phyloP scores from a whole-genome alignment of 2,797 vertebrate species.

The Peromyscus melanophrys region DNA sequence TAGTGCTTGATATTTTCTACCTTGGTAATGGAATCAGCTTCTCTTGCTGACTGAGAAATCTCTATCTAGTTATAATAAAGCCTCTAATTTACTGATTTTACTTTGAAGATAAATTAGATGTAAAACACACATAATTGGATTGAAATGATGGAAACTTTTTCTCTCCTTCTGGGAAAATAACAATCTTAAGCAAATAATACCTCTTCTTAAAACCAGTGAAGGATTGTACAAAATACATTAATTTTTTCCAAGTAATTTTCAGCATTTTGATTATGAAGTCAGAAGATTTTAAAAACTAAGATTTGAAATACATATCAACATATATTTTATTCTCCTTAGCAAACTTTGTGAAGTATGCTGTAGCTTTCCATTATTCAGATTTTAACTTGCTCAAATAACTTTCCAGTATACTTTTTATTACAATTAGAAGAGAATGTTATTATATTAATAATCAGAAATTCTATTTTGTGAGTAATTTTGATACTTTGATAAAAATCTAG shows the following conservation, averaged over 20 bases:
- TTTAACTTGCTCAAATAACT: background rate
- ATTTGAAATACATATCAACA: background rate
- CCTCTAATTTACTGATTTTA: constrained; percentile 77
- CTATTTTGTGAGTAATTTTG: background rate
- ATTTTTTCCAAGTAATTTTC: constrained; percentile 2
- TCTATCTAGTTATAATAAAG: constrained; percentile 60
- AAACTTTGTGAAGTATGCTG: background rate
- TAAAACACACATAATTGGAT: constrained; percentile 79
- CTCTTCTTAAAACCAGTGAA: constrained; percentile 15
- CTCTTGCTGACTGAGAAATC: constrained; percentile 23
- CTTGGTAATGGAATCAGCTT: background rate
- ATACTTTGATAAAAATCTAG: constrained; percentile 1
- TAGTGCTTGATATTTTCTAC: constrained; percentile 55
- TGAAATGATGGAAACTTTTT: constrained; percentile 76
- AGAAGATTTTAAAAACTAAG: background rate
- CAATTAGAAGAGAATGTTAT: background rate
- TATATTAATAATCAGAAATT: background rate
- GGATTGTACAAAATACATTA: constrained; percentile 9
- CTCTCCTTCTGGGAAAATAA: constrained; percentile 72
- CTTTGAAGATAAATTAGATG: constrained; percentile 61
- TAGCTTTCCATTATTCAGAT: background rate
- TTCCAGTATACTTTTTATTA: background rate
- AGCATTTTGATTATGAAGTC: constrained; percentile 43
- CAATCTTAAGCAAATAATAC: constrained; percentile 49
- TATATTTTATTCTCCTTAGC: background rate